phyloP scores from a whole-genome alignment of 2,888 invertebrate species.

The Ochropacha duplaris region DNA sequence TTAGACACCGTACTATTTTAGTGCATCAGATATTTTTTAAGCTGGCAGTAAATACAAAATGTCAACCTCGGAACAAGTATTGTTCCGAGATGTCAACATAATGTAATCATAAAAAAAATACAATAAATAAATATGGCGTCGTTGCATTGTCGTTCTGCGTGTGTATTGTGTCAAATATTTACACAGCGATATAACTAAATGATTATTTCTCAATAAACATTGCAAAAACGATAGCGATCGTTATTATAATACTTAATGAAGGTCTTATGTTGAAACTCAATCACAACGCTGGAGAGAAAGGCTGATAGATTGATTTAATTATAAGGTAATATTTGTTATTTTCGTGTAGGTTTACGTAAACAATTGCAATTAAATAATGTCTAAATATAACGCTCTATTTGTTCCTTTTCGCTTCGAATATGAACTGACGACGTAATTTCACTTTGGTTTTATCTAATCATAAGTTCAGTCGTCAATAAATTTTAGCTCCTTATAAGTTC shows the following conservation, averaged over 20 bases:
- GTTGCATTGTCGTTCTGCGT: conserved; percentile 33
- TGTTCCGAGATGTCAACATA: conserved; percentile 9
- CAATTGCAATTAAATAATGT: conserved; percentile 11
- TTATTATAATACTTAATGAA: conserved; percentile 29
- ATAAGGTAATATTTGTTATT: conserved; percentile 14
- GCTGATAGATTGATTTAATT: conserved; percentile 13
- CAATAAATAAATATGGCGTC: conserved; percentile 46
- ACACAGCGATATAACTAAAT: conserved; percentile 19
- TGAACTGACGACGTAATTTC: not conserved
- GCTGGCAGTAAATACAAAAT: no score
- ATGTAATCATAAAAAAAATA: conserved; percentile 25
- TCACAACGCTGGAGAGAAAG: conserved; percentile 25
- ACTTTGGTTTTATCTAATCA: not conserved
- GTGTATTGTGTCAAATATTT: conserved; percentile 32
- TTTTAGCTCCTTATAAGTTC: not conserved
- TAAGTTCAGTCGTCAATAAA: not conserved
- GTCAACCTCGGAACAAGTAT: no score
- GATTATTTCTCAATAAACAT: conserved; percentile 25
- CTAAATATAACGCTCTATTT: conserved; percentile 17
- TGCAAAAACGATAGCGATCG: conserved; percentile 15
- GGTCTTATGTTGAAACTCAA: conserved; percentile 23
- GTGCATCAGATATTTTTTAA: not conserved
- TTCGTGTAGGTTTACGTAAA: conserved; percentile 9
- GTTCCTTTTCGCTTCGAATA: not conserved
- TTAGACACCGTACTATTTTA: no score